Conservation (phyloP, 1,140 invertebrate genomes). For the Drosophila santomea region DNA sequence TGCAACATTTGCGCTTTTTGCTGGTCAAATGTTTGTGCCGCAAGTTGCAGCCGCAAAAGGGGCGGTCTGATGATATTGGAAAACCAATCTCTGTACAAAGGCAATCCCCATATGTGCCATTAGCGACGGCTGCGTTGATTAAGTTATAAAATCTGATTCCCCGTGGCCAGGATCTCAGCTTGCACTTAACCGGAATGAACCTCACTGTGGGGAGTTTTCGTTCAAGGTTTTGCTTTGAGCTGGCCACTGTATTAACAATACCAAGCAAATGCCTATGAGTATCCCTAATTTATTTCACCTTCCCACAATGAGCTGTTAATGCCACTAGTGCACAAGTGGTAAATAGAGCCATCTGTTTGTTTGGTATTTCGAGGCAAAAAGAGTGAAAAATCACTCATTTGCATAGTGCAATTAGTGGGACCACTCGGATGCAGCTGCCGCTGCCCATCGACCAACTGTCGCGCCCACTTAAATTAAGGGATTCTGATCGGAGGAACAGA, state of each 20-base stretch:
- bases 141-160: slow-evolving; percentile 76
- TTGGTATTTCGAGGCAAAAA: slow-evolving; percentile 9
- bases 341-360: slow-evolving; percentile 41
- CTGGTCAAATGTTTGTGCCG: slow-evolving; percentile 76
- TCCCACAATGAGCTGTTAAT: slow-evolving; percentile 17
- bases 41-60: slow-evolving; percentile 65
- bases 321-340: background rate
- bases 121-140: slow-evolving; percentile 78
- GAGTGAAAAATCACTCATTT: slow-evolving; percentile 37
- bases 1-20: slow-evolving; percentile 70
- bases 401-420: slow-evolving; percentile 58
- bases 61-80: slow-evolving; percentile 41
- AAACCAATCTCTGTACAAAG: slow-evolving; percentile 15
- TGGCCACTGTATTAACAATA: too few relatives aligned
- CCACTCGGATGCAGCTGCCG: slow-evolving; percentile 52
- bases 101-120: slow-evolving; percentile 74
- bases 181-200: slow-evolving; percentile 19
- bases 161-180: slow-evolving; percentile 17
- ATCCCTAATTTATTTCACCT: background rate
- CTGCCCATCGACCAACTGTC: slow-evolving; percentile 71
- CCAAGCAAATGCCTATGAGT: background rate
- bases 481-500: slow-evolving; percentile 13
- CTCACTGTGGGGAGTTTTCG: background rate
- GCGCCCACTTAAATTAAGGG: slow-evolving; percentile 40
- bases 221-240: too few relatives aligned